These are phyloP conservation scores for Amblyopsis rosae DNA, from an alignment of 2,113 vertebrate species.

Conservation along the genomic window DNA sequence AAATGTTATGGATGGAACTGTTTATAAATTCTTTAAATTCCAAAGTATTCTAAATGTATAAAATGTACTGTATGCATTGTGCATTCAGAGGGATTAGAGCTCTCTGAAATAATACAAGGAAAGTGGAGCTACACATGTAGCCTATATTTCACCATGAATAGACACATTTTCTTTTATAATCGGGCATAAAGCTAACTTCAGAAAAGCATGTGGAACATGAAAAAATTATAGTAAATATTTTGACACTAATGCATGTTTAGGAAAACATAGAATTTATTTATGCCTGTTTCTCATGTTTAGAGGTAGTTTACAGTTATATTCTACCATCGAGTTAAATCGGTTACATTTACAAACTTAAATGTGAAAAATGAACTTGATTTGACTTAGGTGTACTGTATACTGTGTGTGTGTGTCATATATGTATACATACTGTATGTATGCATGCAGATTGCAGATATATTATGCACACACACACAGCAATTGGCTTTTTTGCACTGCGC, in stretches of 20 bases:
- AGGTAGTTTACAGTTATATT: slow-evolving; percentile 39
- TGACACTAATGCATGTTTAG: slow-evolving; percentile 58
- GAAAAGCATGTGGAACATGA: slow-evolving; percentile 56
- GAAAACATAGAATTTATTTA: slow-evolving; percentile 37
- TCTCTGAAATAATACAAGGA: slow-evolving; percentile 3
- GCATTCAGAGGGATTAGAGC: slow-evolving; percentile 4
- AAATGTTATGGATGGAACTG: slow-evolving; percentile 18
- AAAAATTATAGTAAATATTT: slow-evolving; percentile 12
- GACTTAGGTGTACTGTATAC: slow-evolving; percentile 27
- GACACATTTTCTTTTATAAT: slow-evolving; percentile 38
- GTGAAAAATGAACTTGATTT: slow-evolving; percentile 45
- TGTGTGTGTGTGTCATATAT: too few species aligned
- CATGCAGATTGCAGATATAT: too few species aligned
- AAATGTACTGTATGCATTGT: slow-evolving; percentile 25
- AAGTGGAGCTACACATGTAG: slow-evolving; percentile 23
- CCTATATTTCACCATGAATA: slow-evolving; percentile 35
- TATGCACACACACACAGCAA: too few species aligned
- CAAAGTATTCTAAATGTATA: slow-evolving; percentile 17
- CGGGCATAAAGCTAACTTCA: slow-evolving; percentile 28
- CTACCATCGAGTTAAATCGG: slow-evolving; percentile 14
- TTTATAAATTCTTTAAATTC: slow-evolving; percentile 53
- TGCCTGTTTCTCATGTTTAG: slow-evolving; percentile 53
- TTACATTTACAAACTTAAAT: slow-evolving; percentile 26
- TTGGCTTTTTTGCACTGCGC: slow-evolving; percentile 39
- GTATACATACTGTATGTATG: too few species aligned